Percentiles rank a stretch among this genome's conserved stretches.
Conservation (phyloP, 2,113 vertebrate genomes). For the Siniperca knerii region DNA sequence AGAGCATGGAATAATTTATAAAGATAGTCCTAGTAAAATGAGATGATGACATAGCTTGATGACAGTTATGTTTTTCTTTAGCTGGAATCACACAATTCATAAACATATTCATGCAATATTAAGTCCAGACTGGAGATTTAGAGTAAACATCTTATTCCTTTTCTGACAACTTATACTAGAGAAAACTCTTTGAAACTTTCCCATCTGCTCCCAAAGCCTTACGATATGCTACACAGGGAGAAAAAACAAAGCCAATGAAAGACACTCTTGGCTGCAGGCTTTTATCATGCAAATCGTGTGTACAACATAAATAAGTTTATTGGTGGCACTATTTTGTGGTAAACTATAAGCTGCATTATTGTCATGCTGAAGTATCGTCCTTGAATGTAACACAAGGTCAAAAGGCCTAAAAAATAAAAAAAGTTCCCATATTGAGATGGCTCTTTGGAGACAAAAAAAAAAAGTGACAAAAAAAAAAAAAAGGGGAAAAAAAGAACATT, state of each 20-base stretch:
- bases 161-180: constrained; percentile 6
- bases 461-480: background rate
- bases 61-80: constrained; percentile 1
- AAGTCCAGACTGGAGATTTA: background rate
- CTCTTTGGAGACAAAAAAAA: constrained; percentile 33
- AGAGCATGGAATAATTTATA: background rate
- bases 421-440: constrained; percentile 77
- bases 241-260: constrained; percentile 56
- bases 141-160: constrained; percentile 15
- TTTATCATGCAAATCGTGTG: constrained; percentile 69
- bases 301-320: constrained; percentile 56
- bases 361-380: constrained; percentile 44
- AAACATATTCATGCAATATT: background rate
- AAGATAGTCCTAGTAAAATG: background rate
- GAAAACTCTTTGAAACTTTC: constrained; percentile 25
- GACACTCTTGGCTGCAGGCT: constrained; percentile 44
- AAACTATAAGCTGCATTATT: constrained; percentile 65
- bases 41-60: background rate
- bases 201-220: constrained; percentile 49
- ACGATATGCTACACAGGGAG: constrained; percentile 49
- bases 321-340: constrained; percentile 47
- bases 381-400: constrained; percentile 69
- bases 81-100: background rate
- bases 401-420: constrained; percentile 73
- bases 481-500: no score